phyloP scores from a whole-genome alignment of 2,888 invertebrate genomes.

The Tupiocoris notatus region DNA sequence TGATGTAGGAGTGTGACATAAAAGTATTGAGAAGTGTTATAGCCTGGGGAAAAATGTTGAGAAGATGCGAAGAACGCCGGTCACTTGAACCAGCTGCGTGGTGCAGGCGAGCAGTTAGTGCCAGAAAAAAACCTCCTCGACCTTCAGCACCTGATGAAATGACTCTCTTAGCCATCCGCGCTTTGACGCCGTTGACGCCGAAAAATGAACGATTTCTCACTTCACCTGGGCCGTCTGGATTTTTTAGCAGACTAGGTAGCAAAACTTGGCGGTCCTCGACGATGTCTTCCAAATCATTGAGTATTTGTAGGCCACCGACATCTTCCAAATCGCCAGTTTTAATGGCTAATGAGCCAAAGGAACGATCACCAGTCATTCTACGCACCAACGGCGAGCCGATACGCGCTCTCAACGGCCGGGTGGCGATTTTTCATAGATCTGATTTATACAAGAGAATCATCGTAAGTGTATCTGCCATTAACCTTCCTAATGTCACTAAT shows the following conservation, averaged over 20 bases:
- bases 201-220: not conserved
- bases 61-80: not conserved
- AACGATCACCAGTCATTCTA: no score
- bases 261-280: not conserved
- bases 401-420: not conserved
- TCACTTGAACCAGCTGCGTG: conserved; percentile 32
- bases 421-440: not conserved
- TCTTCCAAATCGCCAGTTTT: not conserved
- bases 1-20: no score
- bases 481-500: no score
- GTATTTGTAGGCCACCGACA: not conserved
- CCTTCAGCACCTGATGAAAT: conserved; percentile 6
- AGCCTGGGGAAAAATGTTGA: not conserved
- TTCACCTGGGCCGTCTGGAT: not conserved
- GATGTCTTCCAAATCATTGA: not conserved
- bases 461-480: not conserved
- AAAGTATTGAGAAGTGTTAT: no score
- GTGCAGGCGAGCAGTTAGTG: conserved; percentile 17
- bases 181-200: conserved; percentile 14
- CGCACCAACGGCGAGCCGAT: not conserved
- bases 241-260: not conserved
- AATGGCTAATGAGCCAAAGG: no score
- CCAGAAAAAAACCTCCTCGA: not conserved
- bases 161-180: conserved; percentile 17
- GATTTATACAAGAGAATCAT: not conserved